Evolutionary conservation across 2,888 invertebrate genomes (phyloP).

Genomic region (Cheiracanthium punctorium): DNA sequence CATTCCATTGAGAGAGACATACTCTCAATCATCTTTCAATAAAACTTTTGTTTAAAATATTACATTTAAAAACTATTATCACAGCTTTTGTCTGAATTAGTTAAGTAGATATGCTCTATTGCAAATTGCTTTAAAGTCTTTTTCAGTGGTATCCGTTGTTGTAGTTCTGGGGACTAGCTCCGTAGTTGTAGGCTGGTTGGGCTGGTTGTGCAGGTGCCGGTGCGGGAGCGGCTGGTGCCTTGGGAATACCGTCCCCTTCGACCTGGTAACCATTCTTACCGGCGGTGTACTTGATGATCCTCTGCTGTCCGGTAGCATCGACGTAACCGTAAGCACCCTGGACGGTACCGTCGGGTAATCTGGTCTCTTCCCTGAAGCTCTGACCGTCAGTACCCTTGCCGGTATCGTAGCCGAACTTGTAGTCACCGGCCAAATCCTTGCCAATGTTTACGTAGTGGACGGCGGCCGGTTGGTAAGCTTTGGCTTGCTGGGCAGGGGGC

Average conservation of each 20-base stretch:
- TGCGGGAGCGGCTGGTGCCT: slow-evolving; percentile 44
- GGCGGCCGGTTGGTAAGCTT: slow-evolving; percentile 43
- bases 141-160: not conserved
- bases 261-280: slow-evolving; percentile 72
- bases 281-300: slow-evolving; percentile 72
- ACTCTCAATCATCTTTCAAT: too few relatives aligned
- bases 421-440: slow-evolving; percentile 66
- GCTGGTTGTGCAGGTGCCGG: slow-evolving; percentile 19
- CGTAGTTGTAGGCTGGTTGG: slow-evolving; percentile 18
- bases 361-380: slow-evolving; percentile 70
- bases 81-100: not conserved
- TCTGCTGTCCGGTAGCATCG: slow-evolving; percentile 66
- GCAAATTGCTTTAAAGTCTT: not conserved
- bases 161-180: slow-evolving; percentile 26
- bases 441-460: slow-evolving; percentile 71
- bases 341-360: slow-evolving; percentile 70
- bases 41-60: too few relatives aligned
- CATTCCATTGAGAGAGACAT: too few relatives aligned
- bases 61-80: not conserved
- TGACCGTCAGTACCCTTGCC: slow-evolving; percentile 67
- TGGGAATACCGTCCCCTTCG: slow-evolving; percentile 58
- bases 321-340: slow-evolving; percentile 71
- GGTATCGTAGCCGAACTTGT: slow-evolving; percentile 71
- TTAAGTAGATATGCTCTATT: not conserved
- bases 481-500: slow-evolving; percentile 21